A percentile compares a stretch with the other conserved stretches of the same genome.
Conservation (phyloP, 2,888 invertebrate species). For the Xylophagus ater region DNA sequence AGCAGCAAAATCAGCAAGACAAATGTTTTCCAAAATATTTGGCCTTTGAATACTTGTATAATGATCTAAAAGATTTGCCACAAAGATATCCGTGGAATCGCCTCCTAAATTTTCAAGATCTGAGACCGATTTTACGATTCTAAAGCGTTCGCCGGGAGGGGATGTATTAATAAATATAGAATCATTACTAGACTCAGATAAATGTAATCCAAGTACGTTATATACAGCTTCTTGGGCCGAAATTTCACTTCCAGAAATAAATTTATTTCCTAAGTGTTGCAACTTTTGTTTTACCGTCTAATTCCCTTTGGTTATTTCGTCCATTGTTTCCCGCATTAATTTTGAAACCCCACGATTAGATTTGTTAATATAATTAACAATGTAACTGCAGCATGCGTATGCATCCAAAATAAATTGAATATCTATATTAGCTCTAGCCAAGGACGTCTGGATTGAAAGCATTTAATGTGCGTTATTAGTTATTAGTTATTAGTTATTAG, state of each 20-base stretch:
- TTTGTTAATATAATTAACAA: constrained; percentile 24
- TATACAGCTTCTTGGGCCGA: constrained; percentile 24
- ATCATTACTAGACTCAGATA: constrained; percentile 3
- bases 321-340: constrained; percentile 19
- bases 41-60: no score
- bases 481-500: no score
- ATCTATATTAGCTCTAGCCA: constrained; percentile 28
- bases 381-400: constrained; percentile 28
- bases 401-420: constrained; percentile 29
- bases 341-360: constrained; percentile 15
- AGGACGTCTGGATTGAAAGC: constrained; percentile 20
- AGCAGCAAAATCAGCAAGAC: no score
- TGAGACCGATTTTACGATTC: no score
- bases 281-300: constrained; percentile 20
- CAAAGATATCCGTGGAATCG: no score
- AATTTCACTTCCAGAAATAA: constrained; percentile 20
- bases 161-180: constrained; percentile 4
- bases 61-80: no score
- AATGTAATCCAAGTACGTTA: constrained; percentile 16
- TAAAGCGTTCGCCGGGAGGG: no score
- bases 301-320: constrained; percentile 23
- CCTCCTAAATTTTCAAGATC: no score
- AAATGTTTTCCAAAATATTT: no score
- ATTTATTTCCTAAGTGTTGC: constrained; percentile 18
- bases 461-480: no score